These are phyloP conservation scores for Carposina sasakii DNA, from an alignment of 1,140 invertebrate genomes.

Conservation along the genomic window DNA sequence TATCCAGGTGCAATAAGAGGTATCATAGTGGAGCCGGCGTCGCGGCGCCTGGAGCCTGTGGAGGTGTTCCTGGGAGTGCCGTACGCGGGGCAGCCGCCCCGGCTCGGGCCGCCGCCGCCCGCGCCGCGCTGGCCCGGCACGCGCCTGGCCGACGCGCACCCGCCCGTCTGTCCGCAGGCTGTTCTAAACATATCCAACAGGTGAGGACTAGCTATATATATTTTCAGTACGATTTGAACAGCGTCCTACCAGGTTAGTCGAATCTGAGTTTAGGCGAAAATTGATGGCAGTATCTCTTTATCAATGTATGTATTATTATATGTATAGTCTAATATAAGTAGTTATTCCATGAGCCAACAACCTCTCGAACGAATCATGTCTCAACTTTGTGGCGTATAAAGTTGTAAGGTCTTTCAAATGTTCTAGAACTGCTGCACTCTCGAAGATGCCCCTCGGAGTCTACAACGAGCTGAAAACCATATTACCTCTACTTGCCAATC, in stretches of 20 bases:
- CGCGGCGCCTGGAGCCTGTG: conserved; percentile 83
- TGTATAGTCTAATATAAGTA: no score
- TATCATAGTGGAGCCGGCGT: conserved; percentile 82
- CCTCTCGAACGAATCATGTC: no score
- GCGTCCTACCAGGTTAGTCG: no score
- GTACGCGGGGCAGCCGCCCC: conserved; percentile 85
- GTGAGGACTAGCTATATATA: conserved; percentile 37
- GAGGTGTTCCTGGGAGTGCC: conserved; percentile 88
- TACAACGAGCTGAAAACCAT: conserved; percentile 79
- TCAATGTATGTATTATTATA: no score
- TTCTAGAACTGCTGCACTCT: conserved; percentile 78
- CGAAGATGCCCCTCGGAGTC: conserved; percentile 79
- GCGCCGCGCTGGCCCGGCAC: conserved; percentile 82
- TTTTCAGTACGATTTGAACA: no score
- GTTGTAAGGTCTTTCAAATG: no score
- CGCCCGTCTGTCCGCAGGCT: conserved; percentile 84
- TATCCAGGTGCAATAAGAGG: conserved; percentile 81
- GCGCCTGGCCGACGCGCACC: conserved; percentile 81
- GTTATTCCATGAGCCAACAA: no score
- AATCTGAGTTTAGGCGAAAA: no score
- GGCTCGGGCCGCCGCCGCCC: conserved; percentile 81
- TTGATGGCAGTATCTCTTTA: no score
- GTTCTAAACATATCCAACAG: conserved; percentile 81
- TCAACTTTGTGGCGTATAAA: no score
- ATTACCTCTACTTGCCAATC: conserved; percentile 80